Evolutionary conservation across 2,797 vertebrate species (phyloP), one percentile per base, ranked within the genome.

Genomic region (Chiroxiphia lanceolata): DNA sequence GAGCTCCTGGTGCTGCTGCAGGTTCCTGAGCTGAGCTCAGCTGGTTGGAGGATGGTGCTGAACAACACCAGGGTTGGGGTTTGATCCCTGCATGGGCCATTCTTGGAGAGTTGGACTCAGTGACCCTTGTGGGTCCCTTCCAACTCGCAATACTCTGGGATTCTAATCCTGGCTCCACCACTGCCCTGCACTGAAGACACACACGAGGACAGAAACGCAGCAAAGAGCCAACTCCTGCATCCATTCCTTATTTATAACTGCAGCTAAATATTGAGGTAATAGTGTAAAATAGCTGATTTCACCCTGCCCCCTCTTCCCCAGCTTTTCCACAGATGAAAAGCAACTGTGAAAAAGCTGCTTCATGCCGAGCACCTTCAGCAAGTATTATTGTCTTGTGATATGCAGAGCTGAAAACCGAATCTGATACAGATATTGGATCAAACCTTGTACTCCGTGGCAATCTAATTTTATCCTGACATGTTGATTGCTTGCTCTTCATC

Each of bases 381-480:
- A 9, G 50, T 11, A 4, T n/a, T 31, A 33, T 44, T 78, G 78
- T 20, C 53, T 27, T 67, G 87, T 19, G 75, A 64, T 26, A 45
- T 45, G 86, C 80, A 51, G 68, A 59, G 91, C 85, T 78, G 77
- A 50, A 70, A 54, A 51, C 54, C 65, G 72, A 83, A 79, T n/a
- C 80, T 89, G 77, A 76, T 90, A 13, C 3, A 93, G 80, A 76
- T 79, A 89, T 48, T 89, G 94, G 91, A 95, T 95, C 95, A 95
- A 89, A 67, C 83, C 83, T 61, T 79, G 92, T 72, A 33, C 80
- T 95, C 85, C 3, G 10, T 95, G 77, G 93, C 96, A 95, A 79
- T 87, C 93, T 94, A 93, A 95, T 96, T 95, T 95, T 84, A 91
- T 79, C 95, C 86, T 96, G 96, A 92, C 94, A 92, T 29, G 86